phyloP scores from a whole-genome alignment of 2,797 vertebrate species.

The Molossus molossus region DNA sequence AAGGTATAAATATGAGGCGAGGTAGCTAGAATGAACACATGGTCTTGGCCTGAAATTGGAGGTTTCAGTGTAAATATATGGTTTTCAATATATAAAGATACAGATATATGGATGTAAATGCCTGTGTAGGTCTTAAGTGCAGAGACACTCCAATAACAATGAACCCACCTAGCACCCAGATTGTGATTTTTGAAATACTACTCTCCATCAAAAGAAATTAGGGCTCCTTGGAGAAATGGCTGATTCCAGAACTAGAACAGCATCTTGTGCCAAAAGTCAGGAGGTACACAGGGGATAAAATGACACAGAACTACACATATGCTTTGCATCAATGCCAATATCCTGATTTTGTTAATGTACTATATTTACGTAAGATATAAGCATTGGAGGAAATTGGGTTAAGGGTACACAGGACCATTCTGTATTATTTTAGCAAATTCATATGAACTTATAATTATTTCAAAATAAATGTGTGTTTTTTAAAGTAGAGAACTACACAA shows the following conservation, averaged over 20 bases:
- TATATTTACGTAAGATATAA: neutral
- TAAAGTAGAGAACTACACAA: slow-evolving; percentile 5
- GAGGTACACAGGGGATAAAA: neutral
- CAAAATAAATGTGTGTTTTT: neutral
- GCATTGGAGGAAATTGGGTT: neutral
- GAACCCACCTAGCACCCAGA: neutral
- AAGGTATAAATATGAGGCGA: neutral
- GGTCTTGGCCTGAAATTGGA: neutral
- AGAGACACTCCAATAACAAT: neutral
- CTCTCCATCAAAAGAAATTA: neutral
- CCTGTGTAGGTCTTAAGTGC: neutral
- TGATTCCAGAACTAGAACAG: neutral
- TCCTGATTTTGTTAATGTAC: neutral
- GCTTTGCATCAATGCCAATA: neutral
- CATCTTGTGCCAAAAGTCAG: slow-evolving; percentile 5
- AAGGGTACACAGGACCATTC: neutral
- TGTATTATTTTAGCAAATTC: slow-evolving; percentile 50
- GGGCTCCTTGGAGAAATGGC: neutral
- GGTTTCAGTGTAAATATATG: neutral
- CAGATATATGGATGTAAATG: neutral
- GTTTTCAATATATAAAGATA: neutral
- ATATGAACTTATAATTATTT: slow-evolving; percentile 43
- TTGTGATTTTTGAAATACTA: neutral
- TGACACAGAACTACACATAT: neutral
- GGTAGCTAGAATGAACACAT: neutral